Percentiles rank a stretch among this genome's conserved stretches.
Evolutionary conservation across 2,888 invertebrate genomes (phyloP).

Genomic region (Mesoligia furuncula): DNA sequence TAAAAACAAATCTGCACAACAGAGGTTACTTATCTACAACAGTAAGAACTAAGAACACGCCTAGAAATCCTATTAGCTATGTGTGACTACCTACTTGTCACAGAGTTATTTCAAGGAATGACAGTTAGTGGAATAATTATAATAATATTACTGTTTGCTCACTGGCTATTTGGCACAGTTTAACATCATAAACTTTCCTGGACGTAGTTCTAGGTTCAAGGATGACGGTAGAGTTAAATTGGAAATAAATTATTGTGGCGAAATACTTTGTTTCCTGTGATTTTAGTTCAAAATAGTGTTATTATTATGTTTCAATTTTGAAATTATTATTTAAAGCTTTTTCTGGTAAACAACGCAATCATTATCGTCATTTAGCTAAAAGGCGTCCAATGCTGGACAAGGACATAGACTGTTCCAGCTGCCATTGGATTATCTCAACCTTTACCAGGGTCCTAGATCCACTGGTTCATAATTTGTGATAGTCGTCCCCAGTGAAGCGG

Average conservation of each 20-base stretch:
- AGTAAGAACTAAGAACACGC: not conserved
- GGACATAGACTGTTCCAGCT: not conserved
- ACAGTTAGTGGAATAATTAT: conserved; percentile 8
- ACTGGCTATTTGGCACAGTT: conserved; percentile 10
- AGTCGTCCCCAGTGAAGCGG: not conserved
- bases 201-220: conserved; percentile 13
- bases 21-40: too few species aligned
- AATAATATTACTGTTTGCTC: conserved; percentile 24
- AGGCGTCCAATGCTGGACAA: not conserved
- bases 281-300: not conserved
- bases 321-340: not conserved
- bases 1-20: too few species aligned
- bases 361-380: not conserved
- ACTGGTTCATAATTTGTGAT: not conserved
- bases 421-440: not conserved
- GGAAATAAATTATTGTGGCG: not conserved
- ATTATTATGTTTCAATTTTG: conserved; percentile 1
- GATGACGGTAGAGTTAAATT: not conserved
- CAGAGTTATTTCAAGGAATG: conserved; percentile 24
- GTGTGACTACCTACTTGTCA: not conserved
- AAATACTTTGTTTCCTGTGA: not conserved
- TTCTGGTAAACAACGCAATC: not conserved
- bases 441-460: not conserved
- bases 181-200: conserved; percentile 16
- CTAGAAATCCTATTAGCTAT: not conserved